Evolutionary conservation across 2,113 vertebrate genomes (phyloP).

Genomic region (Leucoraja erinaceus): DNA sequence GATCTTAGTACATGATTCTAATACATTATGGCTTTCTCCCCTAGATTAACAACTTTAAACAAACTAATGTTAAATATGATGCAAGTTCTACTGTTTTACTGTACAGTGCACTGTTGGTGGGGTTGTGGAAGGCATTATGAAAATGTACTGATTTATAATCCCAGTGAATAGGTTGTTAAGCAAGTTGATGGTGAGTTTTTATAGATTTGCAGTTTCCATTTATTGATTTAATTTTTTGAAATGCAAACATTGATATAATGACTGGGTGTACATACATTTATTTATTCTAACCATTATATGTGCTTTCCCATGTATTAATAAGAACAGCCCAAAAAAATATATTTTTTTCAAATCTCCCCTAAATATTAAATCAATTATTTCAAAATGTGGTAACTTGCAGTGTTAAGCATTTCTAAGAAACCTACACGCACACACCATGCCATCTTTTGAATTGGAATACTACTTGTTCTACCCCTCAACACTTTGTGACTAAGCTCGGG

Average conservation of each 20-base stretch:
- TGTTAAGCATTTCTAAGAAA: background rate
- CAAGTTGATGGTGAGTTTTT: background rate
- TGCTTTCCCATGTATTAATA: background rate
- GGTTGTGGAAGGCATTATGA: background rate
- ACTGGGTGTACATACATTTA: background rate
- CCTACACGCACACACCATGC: background rate
- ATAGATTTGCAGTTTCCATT: background rate
- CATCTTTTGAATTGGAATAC: background rate
- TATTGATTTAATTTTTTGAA: background rate
- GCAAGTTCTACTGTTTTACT: background rate
- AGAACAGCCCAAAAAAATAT: background rate
- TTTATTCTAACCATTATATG: background rate
- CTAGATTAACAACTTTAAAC: background rate
- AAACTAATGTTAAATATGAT: background rate
- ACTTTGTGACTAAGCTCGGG: background rate
- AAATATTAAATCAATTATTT: background rate
- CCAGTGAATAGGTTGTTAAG: background rate
- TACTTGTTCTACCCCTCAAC: background rate
- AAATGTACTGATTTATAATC: constrained; percentile 9
- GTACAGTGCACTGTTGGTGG: too few species aligned
- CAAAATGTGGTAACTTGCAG: background rate
- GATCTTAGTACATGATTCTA: background rate
- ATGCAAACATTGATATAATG: background rate
- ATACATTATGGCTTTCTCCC: background rate
- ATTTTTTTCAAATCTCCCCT: background rate